These are phyloP conservation scores for Sylvia atricapilla DNA, from an alignment of 2,113 vertebrate species.

Conservation along the genomic window DNA sequence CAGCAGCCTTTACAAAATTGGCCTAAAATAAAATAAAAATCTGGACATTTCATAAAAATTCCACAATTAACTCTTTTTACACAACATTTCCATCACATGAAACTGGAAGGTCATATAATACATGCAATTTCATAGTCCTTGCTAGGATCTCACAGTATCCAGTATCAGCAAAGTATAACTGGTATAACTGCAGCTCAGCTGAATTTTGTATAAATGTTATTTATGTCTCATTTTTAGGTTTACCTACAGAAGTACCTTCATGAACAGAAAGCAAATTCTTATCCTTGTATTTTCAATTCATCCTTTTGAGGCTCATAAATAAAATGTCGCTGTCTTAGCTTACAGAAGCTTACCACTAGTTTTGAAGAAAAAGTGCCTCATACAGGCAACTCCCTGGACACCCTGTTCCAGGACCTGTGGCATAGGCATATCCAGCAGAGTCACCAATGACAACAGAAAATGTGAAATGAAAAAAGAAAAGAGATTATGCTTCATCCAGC, in stretches of 20 bases:
- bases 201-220: neutral
- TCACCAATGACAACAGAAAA: conserved; percentile 89
- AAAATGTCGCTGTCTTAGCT: conserved; percentile 73
- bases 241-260: neutral
- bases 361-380: conserved; percentile 90
- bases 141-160: neutral
- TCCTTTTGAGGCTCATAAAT: neutral
- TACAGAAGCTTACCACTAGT: conserved; percentile 89
- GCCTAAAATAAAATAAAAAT: neutral
- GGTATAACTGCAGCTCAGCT: neutral
- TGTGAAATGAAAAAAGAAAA: conserved; percentile 91
- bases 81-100: neutral
- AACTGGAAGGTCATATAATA: neutral
- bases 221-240: neutral
- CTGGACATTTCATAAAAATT: neutral
- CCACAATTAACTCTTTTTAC: neutral
- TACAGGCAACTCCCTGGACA: conserved; percentile 93
- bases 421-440: conserved; percentile 88
- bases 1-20: neutral
- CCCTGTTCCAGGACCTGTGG: conserved; percentile 92
- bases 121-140: neutral
- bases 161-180: neutral
- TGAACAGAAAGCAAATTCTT: neutral
- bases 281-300: neutral
- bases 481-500: conserved; percentile 88